Evolutionary conservation across 2,797 vertebrate genomes (phyloP).

Genomic region (Oreortyx pictus): DNA sequence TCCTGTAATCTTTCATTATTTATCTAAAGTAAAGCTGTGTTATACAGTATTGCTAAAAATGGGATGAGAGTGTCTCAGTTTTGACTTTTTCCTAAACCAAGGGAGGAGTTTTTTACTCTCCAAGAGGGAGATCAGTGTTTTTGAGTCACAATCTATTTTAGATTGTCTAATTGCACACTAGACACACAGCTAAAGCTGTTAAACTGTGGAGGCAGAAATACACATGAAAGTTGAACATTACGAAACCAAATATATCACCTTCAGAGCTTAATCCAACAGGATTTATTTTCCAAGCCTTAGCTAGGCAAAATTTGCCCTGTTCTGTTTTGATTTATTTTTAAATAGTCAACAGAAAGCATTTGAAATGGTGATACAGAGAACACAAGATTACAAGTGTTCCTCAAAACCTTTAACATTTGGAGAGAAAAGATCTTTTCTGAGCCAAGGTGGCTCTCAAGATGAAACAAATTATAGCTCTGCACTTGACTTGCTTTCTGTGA

Average conservation of each 20-base stretch:
- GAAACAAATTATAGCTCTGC: conserved; percentile 38
- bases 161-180: neutral
- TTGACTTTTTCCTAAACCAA: neutral
- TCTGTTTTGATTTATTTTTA: conserved; percentile 44
- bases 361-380: conserved; percentile 8
- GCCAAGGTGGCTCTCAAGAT: conserved; percentile 51
- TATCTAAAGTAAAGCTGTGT: neutral
- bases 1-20: neutral
- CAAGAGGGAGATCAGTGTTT: neutral
- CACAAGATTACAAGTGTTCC: conserved; percentile 4
- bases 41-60: neutral
- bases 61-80: neutral
- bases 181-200: neutral
- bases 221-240: neutral
- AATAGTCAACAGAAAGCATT: neutral
- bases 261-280: neutral
- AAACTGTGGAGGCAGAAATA: neutral
- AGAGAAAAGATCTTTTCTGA: conserved; percentile 38
- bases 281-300: neutral
- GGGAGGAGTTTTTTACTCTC: neutral
- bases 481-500: conserved; percentile 48
- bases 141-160: neutral
- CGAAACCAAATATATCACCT: neutral
- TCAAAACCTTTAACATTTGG: conserved; percentile 42
- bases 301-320: neutral